These are phyloP conservation scores for Anolis sagrei DNA, from an alignment of 2,113 vertebrate species.

Conservation along the genomic window DNA sequence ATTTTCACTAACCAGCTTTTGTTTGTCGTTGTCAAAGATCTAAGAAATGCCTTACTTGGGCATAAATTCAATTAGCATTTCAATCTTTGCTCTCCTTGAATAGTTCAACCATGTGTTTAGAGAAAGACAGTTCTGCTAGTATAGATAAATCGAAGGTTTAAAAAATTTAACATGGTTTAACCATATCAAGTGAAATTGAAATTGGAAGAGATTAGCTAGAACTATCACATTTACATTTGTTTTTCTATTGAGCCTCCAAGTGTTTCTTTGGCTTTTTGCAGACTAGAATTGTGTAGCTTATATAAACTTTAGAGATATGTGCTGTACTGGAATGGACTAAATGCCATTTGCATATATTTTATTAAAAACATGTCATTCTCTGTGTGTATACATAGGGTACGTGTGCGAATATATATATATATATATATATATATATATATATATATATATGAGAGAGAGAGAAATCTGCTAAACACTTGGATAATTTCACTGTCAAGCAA, in stretches of 20 bases:
- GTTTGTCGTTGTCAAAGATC: constrained; percentile 59
- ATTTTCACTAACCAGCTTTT: constrained; percentile 57
- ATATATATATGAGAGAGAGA: background rate
- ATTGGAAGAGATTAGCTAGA: constrained; percentile 34
- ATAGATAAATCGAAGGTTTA: constrained; percentile 56
- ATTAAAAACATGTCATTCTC: background rate
- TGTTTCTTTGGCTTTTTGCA: constrained; percentile 12
- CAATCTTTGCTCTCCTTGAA: constrained; percentile 56
- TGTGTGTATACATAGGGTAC: background rate
- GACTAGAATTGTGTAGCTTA: background rate
- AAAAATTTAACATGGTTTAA: constrained; percentile 42
- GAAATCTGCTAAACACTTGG: constrained; percentile 2
- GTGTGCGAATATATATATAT: too few relatives aligned
- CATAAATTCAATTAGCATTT: constrained; percentile 70
- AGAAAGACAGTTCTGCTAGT: constrained; percentile 52
- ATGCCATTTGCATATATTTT: constrained; percentile 13
- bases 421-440: background rate
- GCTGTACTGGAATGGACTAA: background rate
- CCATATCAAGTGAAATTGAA: constrained; percentile 59
- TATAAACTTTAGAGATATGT: background rate
- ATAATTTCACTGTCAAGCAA: constrained; percentile 24
- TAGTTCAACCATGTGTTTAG: constrained; percentile 53
- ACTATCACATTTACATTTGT: background rate
- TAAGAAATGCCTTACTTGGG: constrained; percentile 60
- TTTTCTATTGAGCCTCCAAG: background rate